A percentile compares a stretch with the other conserved stretches of the same genome.
Evolutionary conservation across 2,888 invertebrate species (phyloP).

Genomic region (Agrochola lychnidis): DNA sequence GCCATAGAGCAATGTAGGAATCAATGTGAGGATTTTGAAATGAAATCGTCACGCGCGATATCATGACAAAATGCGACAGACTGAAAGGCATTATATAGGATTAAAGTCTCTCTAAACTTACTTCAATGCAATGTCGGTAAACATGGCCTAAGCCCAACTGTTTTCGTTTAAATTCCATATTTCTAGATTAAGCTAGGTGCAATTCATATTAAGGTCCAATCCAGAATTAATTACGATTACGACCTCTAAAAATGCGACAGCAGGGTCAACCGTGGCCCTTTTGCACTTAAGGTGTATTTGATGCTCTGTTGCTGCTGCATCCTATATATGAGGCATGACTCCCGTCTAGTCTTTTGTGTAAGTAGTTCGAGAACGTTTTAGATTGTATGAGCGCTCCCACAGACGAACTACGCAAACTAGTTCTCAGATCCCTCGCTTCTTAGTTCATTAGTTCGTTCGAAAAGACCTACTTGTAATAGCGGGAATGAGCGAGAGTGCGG

Average conservation of each 20-base stretch:
- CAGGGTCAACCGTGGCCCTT: no score
- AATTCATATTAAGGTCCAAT: neutral
- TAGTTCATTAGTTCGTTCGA: neutral
- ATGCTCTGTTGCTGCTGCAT: neutral
- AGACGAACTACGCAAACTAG: neutral
- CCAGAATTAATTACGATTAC: neutral
- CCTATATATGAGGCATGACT: no score
- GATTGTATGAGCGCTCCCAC: neutral
- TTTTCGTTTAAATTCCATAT: neutral
- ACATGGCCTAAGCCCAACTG: no score
- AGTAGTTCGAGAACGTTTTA: neutral
- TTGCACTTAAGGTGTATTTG: neutral
- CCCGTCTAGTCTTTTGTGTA: neutral
- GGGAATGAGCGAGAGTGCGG: neutral
- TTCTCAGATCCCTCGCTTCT: neutral
- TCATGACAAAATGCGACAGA: constrained; percentile 11
- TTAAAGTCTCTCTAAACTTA: neutral
- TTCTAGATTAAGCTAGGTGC: neutral
- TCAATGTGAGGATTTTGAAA: constrained; percentile 28
- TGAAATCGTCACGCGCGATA: constrained; percentile 18
- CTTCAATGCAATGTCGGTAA: neutral
- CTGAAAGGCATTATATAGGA: constrained; percentile 8
- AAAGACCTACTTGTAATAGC: neutral
- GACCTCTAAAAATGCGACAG: neutral
- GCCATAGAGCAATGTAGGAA: neutral